Evolutionary conservation across 37 sponge, comb jelly and placozoan genomes (phyloP).

Genomic region (Spongilla lacustris): DNA sequence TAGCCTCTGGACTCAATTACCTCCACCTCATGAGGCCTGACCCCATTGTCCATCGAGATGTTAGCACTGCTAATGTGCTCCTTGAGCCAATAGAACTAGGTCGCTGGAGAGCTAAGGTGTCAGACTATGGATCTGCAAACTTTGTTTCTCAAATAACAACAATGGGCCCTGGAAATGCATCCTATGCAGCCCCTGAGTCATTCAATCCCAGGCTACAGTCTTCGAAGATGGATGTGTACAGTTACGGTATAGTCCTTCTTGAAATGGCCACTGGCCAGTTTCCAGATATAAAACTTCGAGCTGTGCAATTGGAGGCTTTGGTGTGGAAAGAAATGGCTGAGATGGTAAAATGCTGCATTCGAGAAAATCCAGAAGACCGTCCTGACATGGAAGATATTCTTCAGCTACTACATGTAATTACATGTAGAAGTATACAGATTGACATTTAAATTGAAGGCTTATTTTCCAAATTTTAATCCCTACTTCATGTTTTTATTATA

Average conservation of each 20-base stretch:
- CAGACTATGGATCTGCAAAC: slow-evolving; percentile 72
- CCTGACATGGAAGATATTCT: slow-evolving; percentile 3
- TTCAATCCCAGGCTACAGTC: slow-evolving; percentile 35
- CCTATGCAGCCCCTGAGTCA: slow-evolving; percentile 75
- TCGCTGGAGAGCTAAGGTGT: slow-evolving; percentile 46
- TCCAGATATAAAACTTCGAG: slow-evolving; percentile 3
- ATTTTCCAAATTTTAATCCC: no score
- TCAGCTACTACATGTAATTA: no score
- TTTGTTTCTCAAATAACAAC: slow-evolving; percentile 38
- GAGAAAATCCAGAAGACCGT: neutral
- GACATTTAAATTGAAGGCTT: no score
- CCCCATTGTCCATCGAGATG: slow-evolving; percentile 73
- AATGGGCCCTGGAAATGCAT: slow-evolving; percentile 40
- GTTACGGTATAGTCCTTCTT: slow-evolving; percentile 65
- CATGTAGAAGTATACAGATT: no score
- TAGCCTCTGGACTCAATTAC: slow-evolving; percentile 65
- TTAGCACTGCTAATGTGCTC: slow-evolving; percentile 67
- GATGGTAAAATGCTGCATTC: neutral
- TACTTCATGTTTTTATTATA: no score
- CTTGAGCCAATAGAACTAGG: slow-evolving; percentile 6
- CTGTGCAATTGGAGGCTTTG: no score
- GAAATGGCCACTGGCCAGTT: slow-evolving; percentile 58
- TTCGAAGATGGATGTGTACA: slow-evolving; percentile 79
- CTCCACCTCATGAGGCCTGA: slow-evolving; percentile 57
- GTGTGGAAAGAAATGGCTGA: slow-evolving; percentile 26